Conservation (phyloP, 1,140 invertebrate species). For the Lineus longissimus region DNA sequence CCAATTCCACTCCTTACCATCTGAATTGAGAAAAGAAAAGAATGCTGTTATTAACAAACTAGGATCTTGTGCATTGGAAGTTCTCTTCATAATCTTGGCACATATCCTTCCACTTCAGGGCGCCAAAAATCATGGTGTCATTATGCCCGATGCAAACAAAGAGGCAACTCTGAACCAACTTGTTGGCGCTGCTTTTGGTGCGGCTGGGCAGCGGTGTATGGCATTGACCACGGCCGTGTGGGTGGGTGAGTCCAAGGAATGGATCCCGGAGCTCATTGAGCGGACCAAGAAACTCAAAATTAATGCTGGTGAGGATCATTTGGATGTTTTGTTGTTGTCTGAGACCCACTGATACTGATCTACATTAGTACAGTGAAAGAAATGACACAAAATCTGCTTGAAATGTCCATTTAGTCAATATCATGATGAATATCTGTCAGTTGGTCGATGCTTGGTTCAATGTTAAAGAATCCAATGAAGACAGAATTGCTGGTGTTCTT, state of each 20-base stretch:
- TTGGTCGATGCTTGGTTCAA: too few species aligned
- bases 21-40: too few species aligned
- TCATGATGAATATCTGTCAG: too few species aligned
- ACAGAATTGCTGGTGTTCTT: too few species aligned
- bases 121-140: constrained; percentile 97
- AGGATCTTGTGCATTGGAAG: too few species aligned
- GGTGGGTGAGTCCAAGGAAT: constrained; percentile 88
- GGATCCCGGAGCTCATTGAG: constrained; percentile 89
- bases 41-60: too few species aligned
- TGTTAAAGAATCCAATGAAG: too few species aligned
- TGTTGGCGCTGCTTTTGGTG: constrained; percentile 92
- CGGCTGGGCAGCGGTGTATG: constrained; percentile 91
- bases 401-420: too few species aligned
- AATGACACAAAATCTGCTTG: too few species aligned
- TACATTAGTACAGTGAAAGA: too few species aligned
- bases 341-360: neutral
- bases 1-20: too few species aligned
- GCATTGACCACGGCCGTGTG: constrained; percentile 95
- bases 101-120: constrained; percentile 58
- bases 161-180: constrained; percentile 87
- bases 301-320: constrained; percentile 70
- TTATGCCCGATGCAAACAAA: constrained; percentile 97
- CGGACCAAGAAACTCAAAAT: constrained; percentile 87
- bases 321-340: too few species aligned
- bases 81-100: neutral